These are phyloP conservation scores for Acanthosepion esculentum DNA, from an alignment of 2,888 invertebrate genomes.

Conservation along the genomic window DNA sequence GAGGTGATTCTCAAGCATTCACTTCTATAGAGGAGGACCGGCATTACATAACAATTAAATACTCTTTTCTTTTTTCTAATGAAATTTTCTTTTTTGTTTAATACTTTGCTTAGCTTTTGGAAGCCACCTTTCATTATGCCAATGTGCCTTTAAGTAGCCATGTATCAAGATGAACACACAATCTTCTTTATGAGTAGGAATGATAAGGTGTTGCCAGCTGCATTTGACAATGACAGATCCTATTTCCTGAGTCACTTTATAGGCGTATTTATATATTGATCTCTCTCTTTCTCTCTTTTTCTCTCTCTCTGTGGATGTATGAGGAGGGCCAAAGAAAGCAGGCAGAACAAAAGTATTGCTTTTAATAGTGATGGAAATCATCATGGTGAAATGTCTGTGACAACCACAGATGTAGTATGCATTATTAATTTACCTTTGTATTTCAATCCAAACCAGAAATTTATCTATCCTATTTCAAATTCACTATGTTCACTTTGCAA, in stretches of 20 bases:
- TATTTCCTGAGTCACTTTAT: not conserved
- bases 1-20: too few species aligned
- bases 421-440: not conserved
- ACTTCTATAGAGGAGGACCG: too few species aligned
- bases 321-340: not conserved
- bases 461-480: not conserved
- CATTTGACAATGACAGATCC: slow-evolving; percentile 3
- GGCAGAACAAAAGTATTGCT: not conserved
- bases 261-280: not conserved
- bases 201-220: slow-evolving; percentile 33
- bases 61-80: too few species aligned
- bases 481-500: too few species aligned
- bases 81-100: too few species aligned
- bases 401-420: not conserved
- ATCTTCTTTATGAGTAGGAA: too few species aligned
- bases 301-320: not conserved
- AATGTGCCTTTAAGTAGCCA: not conserved
- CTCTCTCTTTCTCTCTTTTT: not conserved
- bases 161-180: not conserved
- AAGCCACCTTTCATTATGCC: too few species aligned
- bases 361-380: not conserved
- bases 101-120: too few species aligned
- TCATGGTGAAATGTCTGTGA: not conserved
- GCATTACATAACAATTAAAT: too few species aligned
- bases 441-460: not conserved